Conservation (phyloP, 2,888 invertebrate genomes). For the Drosophila picticornis region DNA sequence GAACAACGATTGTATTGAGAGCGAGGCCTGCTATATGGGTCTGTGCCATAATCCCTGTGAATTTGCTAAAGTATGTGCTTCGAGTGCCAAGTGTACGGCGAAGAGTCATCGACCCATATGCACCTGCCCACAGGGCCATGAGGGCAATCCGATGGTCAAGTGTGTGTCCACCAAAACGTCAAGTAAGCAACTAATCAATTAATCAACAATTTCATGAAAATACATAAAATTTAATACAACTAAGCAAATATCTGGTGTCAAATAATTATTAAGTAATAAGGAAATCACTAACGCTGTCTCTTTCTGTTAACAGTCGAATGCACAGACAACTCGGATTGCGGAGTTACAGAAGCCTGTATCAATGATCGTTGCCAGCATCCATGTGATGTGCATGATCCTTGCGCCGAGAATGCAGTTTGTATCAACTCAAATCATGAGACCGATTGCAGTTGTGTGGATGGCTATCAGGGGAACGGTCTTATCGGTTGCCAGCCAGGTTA, state of each 20-base stretch:
- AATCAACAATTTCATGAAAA: slow-evolving; percentile 55
- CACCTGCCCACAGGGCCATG: slow-evolving; percentile 92
- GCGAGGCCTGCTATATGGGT: slow-evolving; percentile 93
- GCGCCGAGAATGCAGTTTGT: slow-evolving; percentile 93
- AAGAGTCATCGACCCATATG: slow-evolving; percentile 94
- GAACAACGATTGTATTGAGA: slow-evolving; percentile 93
- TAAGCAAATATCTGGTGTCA: slow-evolving; percentile 7
- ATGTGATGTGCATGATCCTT: slow-evolving; percentile 94
- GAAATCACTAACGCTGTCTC: slow-evolving; percentile 8
- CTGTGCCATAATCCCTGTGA: slow-evolving; percentile 93
- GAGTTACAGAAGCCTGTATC: slow-evolving; percentile 94
- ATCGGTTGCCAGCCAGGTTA: slow-evolving; percentile 92
- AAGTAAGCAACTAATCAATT: slow-evolving; percentile 88
- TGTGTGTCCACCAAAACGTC: slow-evolving; percentile 89
- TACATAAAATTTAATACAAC: slow-evolving; percentile 38
- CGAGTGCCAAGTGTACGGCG: slow-evolving; percentile 91
- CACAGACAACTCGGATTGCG: slow-evolving; percentile 94
- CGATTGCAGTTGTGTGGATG: slow-evolving; percentile 94
- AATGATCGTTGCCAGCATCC: slow-evolving; percentile 94
- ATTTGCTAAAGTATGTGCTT: slow-evolving; percentile 91
- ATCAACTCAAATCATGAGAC: slow-evolving; percentile 94
- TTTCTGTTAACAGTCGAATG: slow-evolving; percentile 89
- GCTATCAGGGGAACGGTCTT: slow-evolving; percentile 94
- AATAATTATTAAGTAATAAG: neutral
- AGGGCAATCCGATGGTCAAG: slow-evolving; percentile 93